Base-by-base conservation (phyloP, 1,140 invertebrate species). In the Lepidotrigona ventralis region DNA sequence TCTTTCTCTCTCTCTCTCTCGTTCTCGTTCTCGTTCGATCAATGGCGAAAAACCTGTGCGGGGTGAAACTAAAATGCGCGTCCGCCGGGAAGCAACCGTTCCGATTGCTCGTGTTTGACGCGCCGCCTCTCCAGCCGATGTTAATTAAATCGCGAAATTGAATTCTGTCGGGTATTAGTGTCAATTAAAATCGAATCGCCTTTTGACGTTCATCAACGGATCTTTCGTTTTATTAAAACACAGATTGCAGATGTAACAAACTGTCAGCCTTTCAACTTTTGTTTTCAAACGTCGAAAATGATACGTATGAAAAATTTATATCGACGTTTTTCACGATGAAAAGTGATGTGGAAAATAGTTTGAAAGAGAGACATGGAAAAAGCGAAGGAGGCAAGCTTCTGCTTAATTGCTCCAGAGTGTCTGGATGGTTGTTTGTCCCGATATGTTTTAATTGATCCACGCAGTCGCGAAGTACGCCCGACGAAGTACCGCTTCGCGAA, bases 101-200 rank as follows among this genome's bases (percentile, higher is more conserved):
- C 58, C 39, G 70, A 69, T 79, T 81, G 77, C 83, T 81, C 68
- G 56, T 81, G 80, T 88, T 81, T 68, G 68, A 76, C 75, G 46
- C 56, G 68, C 12, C 68, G 15, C 33, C 14, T 26, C n/a, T 26
- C 23, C 15, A 46, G 23, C 53, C 86, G 80, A 79, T 69, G 84
- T 86, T 84, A 88, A 89, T 89, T 86, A 83, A 89, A 88, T 86
- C 76, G 84, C 80, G 80, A 74, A 79, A 86, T 86, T 73, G 73
- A 74, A 78, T 83, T 82, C 85, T 53, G 71, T 53, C 83, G 75
- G 77, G 86, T 82, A 88, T 88, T 83, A 85, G 68, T 68, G 81
- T 79, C 86, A 83, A 88, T 88, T 82, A 85, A 88, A 83, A 56
- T 79, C 26, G 69, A 77, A 88, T 87, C 83, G 86, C 81, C 75